Evolutionary conservation across 2,888 invertebrate genomes (phyloP).

Genomic region (Cistogaster globosa): DNA sequence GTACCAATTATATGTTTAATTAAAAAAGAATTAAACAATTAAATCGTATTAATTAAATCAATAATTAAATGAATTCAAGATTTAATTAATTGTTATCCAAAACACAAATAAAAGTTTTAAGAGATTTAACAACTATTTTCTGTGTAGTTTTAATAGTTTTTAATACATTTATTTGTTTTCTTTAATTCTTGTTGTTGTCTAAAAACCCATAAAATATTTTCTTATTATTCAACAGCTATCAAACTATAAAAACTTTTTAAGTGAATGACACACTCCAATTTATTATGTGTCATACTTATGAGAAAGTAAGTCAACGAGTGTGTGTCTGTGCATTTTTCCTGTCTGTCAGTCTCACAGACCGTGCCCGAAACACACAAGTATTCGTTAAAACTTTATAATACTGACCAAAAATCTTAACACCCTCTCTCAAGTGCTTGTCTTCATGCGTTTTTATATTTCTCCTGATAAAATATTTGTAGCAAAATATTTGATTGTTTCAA

Average conservation of each 20-base stretch:
- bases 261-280: constrained; percentile 46
- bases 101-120: no score
- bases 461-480: constrained; percentile 45
- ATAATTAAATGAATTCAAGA: no score
- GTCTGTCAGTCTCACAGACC: constrained; percentile 15
- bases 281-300: constrained; percentile 25
- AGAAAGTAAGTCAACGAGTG: constrained; percentile 3
- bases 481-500: constrained; percentile 23
- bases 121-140: no score
- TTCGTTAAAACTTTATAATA: constrained; percentile 37
- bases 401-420: constrained; percentile 65
- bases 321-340: neutral
- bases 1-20: neutral
- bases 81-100: no score
- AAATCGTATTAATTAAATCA: no score
- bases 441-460: neutral
- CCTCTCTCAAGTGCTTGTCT: constrained; percentile 19
- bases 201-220: constrained; percentile 17
- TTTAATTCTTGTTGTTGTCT: neutral
- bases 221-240: constrained; percentile 24
- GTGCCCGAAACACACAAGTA: neutral
- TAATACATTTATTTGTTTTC: neutral
- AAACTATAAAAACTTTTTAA: neutral
- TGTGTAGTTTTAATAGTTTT: neutral
- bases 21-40: no score